Base-by-base conservation (phyloP, 2,113 vertebrate species). In the Myotis brandtii region DNA sequence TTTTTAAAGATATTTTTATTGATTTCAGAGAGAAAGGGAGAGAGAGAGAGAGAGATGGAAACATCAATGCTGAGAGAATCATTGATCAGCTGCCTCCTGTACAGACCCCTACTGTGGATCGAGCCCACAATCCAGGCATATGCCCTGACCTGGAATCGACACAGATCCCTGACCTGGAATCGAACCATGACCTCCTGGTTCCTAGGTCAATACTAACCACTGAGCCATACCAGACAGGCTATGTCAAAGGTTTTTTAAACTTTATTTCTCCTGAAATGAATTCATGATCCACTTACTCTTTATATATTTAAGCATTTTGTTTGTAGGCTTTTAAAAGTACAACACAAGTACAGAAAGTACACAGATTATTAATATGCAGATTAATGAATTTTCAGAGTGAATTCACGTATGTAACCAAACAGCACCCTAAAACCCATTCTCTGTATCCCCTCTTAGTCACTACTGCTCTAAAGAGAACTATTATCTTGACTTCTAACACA, bases 331-430 rank as follows among this genome's bases (percentile, higher is more conserved):
- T 81, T 21, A 1, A 25, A 94, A 92, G 32, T 66, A 88, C n/a
- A 94, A 27, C 54, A 66, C 48, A 84, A 66, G 30, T 66, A 43
- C 18, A 54, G 62, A 85, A 62, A 80, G 21, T 23, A 7, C 21
- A 80, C 62, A 77, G 46, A 91, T 94, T 86, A 54, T 77, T 88
- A 70, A 50, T 79, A 72, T 8, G n/a, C 17, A 34, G 64, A 40
- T 64, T 25, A 79, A 43, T 79, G 16, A 40, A 48, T 94, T 92
- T 96, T 94, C 79, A 89, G 66, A 81, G 30, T 59, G 25, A 93
- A 56, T 54, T 54, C 32, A 79, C 30, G 30, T 66, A 18, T 66
- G 25, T 85, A 79, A 40, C 10, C 34, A 84, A 59, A n/a, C 5
- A 13, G 7, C 7, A 50, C 40, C 66, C 69, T 92, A 80, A 80